A percentile compares a stretch with the other conserved stretches of the same genome.
These are phyloP conservation scores for Euwallacea similis DNA, from an alignment of 1,140 invertebrate genomes.

Conservation along the genomic window DNA sequence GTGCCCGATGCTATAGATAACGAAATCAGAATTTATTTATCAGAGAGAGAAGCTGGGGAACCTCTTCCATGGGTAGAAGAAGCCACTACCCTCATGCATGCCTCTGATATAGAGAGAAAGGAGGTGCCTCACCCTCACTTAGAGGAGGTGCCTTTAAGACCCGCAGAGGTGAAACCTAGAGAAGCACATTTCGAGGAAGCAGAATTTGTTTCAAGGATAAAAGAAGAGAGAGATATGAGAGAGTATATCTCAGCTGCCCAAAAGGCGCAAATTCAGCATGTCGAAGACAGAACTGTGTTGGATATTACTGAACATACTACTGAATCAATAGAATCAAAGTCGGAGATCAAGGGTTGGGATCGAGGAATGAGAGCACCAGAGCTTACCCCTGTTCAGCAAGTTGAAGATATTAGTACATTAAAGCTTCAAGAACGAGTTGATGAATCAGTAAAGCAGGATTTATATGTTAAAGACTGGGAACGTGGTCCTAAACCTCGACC, in stretches of 20 bases:
- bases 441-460: background rate
- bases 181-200: background rate
- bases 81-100: slow-evolving; percentile 53
- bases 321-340: background rate
- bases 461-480: background rate
- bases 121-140: slow-evolving; percentile 50
- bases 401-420: background rate
- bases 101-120: slow-evolving; percentile 49
- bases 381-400: background rate
- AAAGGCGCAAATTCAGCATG: slow-evolving; percentile 20
- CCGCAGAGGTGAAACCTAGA: slow-evolving; percentile 22
- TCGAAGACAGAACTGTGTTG: slow-evolving; percentile 27
- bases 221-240: slow-evolving; percentile 37
- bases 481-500: background rate
- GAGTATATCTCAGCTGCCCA: slow-evolving; percentile 24
- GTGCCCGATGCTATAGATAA: slow-evolving; percentile 8
- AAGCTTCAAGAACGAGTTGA: slow-evolving; percentile 44
- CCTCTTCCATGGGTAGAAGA: slow-evolving; percentile 54
- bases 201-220: background rate
- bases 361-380: background rate
- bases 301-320: slow-evolving; percentile 3
- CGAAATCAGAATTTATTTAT: background rate
- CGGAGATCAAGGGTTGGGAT: no score
- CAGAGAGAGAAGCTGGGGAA: slow-evolving; percentile 21
- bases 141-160: slow-evolving; percentile 45